Percentiles rank a stretch among this genome's conserved stretches.
These are phyloP conservation scores for Hepsetus odoe DNA, from an alignment of 2,113 vertebrate genomes.

Conservation along the genomic window DNA sequence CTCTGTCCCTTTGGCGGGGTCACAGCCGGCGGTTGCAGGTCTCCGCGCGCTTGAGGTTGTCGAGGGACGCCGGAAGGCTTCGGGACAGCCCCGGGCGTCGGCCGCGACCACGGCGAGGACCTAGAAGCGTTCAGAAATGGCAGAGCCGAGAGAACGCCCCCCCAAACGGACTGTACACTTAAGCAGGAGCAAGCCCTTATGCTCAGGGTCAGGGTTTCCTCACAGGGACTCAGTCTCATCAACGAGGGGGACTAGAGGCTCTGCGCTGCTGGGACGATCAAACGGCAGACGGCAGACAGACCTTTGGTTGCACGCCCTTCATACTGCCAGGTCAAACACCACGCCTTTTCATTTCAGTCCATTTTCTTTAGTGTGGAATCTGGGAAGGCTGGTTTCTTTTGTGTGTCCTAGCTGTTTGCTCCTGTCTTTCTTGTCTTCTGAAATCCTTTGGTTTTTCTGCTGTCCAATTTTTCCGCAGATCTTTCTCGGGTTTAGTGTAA, in stretches of 20 bases:
- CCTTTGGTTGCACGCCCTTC: slow-evolving; percentile 57
- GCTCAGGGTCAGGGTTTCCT: slow-evolving; percentile 9
- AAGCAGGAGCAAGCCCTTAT: slow-evolving; percentile 25
- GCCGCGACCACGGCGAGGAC: neutral
- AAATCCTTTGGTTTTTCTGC: slow-evolving; percentile 87
- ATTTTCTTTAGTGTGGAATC: slow-evolving; percentile 45
- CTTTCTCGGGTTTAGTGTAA: slow-evolving; percentile 62
- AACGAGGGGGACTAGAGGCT: slow-evolving; percentile 41
- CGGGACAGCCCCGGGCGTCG: neutral
- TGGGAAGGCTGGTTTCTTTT: slow-evolving; percentile 52
- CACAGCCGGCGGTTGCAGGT: slow-evolving; percentile 51
- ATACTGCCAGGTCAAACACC: slow-evolving; percentile 75
- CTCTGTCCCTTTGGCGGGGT: slow-evolving; percentile 62
- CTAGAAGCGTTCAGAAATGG: slow-evolving; percentile 32
- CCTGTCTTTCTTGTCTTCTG: slow-evolving; percentile 52
- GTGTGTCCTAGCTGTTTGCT: slow-evolving; percentile 52
- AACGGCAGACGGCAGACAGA: slow-evolving; percentile 60
- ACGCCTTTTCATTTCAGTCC: slow-evolving; percentile 45
- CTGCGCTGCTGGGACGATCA: slow-evolving; percentile 28
- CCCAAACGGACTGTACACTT: slow-evolving; percentile 28
- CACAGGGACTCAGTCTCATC: slow-evolving; percentile 68
- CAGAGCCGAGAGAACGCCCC: slow-evolving; percentile 65
- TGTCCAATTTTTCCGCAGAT: slow-evolving; percentile 66
- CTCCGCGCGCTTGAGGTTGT: slow-evolving; percentile 48
- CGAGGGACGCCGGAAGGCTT: slow-evolving; percentile 31